Conservation (phyloP, 2,797 vertebrate species). For the Lepidocolaptes lacrymiger region DNA sequence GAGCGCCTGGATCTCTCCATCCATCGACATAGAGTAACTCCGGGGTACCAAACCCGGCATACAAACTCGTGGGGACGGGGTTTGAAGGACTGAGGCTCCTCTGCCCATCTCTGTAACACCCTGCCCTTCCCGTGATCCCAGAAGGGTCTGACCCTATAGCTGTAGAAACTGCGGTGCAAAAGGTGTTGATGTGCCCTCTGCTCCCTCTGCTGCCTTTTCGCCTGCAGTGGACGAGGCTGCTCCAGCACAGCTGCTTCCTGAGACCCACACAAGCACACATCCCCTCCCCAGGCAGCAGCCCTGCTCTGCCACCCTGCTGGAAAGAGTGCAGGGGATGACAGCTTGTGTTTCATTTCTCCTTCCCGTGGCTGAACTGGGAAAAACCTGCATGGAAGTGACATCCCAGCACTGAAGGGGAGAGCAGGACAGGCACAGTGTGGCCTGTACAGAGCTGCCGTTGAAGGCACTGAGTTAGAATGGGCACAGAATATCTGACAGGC, state of each 20-base stretch:
- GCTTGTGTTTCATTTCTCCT: neutral
- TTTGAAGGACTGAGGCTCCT: neutral
- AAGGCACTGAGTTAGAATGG: neutral
- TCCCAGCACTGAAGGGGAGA: neutral
- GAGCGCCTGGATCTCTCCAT: neutral
- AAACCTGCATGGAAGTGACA: neutral
- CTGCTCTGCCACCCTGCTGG: neutral
- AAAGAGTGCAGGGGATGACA: neutral
- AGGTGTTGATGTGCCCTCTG: neutral
- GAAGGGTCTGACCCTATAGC: neutral
- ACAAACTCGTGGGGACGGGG: neutral
- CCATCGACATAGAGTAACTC: neutral
- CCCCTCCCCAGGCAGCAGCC: neutral
- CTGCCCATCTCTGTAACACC: neutral
- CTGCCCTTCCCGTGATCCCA: neutral
- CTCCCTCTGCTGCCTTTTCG: neutral
- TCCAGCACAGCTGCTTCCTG: neutral
- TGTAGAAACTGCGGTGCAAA: neutral
- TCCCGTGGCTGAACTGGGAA: neutral
- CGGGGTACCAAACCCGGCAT: neutral
- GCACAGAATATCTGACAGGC: neutral
- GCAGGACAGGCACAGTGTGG: neutral
- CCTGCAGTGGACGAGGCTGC: neutral
- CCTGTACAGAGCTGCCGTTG: neutral
- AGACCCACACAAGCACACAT: accelerated